Percentiles rank a stretch among this genome's conserved stretches.
Conservation (phyloP, 2,797 vertebrate genomes). For the Chelonia mydas region DNA sequence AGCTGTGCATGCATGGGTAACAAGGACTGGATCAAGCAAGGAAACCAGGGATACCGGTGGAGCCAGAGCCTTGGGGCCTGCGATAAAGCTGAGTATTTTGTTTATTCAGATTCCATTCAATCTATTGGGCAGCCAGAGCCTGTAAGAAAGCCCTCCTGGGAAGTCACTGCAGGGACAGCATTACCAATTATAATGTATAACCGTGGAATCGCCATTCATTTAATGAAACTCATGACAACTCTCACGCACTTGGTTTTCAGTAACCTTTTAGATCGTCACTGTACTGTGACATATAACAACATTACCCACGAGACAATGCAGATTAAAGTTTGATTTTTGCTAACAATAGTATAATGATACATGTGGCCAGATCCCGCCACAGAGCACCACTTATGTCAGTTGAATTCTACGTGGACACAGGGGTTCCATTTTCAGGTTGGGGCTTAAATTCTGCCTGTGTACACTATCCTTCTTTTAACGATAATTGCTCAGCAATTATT, state of each 20-base stretch:
- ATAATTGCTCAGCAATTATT: constrained; percentile 35
- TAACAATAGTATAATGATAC: neutral
- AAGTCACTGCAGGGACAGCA: constrained; percentile 19
- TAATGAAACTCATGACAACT: constrained; percentile 7
- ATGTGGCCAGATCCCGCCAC: neutral
- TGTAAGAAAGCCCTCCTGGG: constrained; percentile 3
- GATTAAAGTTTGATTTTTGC: neutral
- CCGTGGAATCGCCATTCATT: constrained; percentile 2
- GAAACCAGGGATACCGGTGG: neutral
- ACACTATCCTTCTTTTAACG: neutral
- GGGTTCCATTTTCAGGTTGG: neutral
- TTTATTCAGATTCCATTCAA: constrained; percentile 15
- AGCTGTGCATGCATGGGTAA: neutral
- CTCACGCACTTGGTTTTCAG: neutral
- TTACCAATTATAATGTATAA: constrained; percentile 24
- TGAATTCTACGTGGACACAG: neutral
- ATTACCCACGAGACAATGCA: neutral
- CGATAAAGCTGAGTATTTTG: constrained; percentile 1
- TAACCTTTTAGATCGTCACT: neutral
- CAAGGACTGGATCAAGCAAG: neutral
- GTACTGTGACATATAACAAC: neutral
- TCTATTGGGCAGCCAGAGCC: neutral
- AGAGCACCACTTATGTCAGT: neutral
- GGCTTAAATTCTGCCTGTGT: neutral
- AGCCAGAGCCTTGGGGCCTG: neutral